Percentiles rank a stretch among this genome's conserved stretches.
Evolutionary conservation across 2,113 vertebrate species (phyloP).

Genomic region (Lontra canadensis): DNA sequence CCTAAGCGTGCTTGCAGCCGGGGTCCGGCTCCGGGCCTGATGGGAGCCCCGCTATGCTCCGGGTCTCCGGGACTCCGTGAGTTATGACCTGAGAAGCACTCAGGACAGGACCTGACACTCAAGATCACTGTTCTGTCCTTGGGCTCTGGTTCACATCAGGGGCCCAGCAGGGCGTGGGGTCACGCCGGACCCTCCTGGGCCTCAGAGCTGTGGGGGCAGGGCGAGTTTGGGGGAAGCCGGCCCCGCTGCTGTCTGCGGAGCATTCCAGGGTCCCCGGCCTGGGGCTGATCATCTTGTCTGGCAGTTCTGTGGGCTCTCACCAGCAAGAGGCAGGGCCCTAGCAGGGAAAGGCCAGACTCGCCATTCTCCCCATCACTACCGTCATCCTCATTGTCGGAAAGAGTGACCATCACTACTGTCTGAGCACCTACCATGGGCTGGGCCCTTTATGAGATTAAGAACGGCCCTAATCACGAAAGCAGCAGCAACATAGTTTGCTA

Average conservation of each 20-base stretch:
- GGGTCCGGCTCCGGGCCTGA: not conserved
- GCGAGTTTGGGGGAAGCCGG: not conserved
- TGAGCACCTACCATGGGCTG: not conserved
- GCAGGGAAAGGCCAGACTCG: too few species aligned
- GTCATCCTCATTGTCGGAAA: too few species aligned
- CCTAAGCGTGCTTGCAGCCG: fast-evolving
- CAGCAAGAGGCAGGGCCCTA: not conserved
- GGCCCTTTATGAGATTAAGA: not conserved
- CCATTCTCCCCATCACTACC: not conserved
- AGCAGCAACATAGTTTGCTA: not conserved
- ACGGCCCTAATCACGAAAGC: not conserved
- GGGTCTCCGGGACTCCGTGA: not conserved
- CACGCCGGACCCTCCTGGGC: not conserved
- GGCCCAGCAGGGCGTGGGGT: not conserved
- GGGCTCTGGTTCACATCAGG: fast-evolving
- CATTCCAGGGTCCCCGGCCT: not conserved
- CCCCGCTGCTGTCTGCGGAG: not conserved
- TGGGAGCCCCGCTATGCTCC: not conserved
- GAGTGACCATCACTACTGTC: not conserved
- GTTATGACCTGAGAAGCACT: not conserved
- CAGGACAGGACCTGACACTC: not conserved
- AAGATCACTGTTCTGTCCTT: not conserved
- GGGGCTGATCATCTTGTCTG: too few species aligned
- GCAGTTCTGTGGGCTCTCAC: not conserved
- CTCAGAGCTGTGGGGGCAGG: fast-evolving